Evolutionary conservation across 2,797 vertebrate species (phyloP).

Genomic region (Gallinago nigripennis): DNA sequence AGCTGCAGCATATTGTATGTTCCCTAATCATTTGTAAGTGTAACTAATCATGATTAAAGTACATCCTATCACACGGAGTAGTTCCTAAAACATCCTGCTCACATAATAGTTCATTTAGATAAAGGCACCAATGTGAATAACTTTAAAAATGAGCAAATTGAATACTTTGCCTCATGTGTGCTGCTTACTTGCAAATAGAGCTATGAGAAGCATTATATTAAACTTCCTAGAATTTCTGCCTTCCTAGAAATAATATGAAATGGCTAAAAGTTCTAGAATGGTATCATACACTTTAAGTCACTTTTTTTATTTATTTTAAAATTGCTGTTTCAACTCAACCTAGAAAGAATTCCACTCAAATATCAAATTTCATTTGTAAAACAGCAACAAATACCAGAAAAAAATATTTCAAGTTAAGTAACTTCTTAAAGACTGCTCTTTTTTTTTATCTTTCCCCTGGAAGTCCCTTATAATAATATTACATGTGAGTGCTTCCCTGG

Average conservation of each 20-base stretch:
- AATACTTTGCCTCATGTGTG: neutral
- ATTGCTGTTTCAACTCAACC: neutral
- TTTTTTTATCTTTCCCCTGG: neutral
- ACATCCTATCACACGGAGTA: neutral
- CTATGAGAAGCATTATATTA: neutral
- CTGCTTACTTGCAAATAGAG: neutral
- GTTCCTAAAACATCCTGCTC: conserved; percentile 22
- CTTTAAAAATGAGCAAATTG: neutral
- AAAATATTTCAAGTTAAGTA: neutral
- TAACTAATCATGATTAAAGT: conserved; percentile 62
- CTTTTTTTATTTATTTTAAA: neutral
- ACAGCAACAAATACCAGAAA: neutral
- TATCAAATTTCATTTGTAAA: neutral
- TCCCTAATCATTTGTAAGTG: conserved; percentile 58
- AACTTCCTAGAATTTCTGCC: neutral
- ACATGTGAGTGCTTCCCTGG: neutral
- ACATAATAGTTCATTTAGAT: conserved; percentile 22
- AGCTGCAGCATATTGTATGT: conserved; percentile 55
- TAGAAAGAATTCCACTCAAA: neutral
- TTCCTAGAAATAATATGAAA: neutral
- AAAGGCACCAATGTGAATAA: conserved; percentile 25
- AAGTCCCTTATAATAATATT: neutral
- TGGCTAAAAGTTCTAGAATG: neutral
- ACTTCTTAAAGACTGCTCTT: neutral
- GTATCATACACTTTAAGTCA: neutral